Percentiles rank a stretch among this genome's conserved stretches.
These are phyloP conservation scores for Xenops minutus DNA, from an alignment of 2,797 vertebrate genomes.

Conservation along the genomic window DNA sequence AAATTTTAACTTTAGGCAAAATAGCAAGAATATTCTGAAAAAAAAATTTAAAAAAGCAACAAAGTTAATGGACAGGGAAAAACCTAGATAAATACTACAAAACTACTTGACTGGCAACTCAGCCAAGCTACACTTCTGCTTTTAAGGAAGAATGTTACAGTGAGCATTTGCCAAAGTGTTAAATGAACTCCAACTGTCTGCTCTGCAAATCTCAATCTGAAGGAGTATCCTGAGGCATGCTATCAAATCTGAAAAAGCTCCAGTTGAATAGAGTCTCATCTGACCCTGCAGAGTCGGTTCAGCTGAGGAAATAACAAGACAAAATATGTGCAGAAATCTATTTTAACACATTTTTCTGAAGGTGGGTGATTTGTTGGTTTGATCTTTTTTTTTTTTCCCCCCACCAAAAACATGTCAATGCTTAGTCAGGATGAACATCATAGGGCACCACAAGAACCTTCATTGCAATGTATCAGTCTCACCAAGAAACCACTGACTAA, in stretches of 20 bases:
- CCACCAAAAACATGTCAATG: neutral
- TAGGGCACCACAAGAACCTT: neutral
- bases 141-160: neutral
- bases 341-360: neutral
- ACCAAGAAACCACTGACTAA: neutral
- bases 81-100: neutral
- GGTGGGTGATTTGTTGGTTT: neutral
- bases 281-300: slow-evolving; percentile 11
- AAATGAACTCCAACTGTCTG: neutral
- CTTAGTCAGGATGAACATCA: neutral
- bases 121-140: neutral
- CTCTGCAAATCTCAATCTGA: slow-evolving; percentile 22
- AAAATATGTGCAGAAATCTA: neutral
- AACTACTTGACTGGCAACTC: neutral
- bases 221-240: neutral
- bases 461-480: neutral
- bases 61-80: neutral
- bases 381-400: too few relatives aligned
- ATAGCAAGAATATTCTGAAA: neutral
- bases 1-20: neutral
- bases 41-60: neutral
- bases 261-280: slow-evolving; percentile 6
- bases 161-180: neutral
- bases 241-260: neutral
- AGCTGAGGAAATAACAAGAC: neutral